Percentiles rank a stretch among this genome's conserved stretches.
phyloP scores from a whole-genome alignment of 2,113 vertebrate species.

The Willisornis vidua region DNA sequence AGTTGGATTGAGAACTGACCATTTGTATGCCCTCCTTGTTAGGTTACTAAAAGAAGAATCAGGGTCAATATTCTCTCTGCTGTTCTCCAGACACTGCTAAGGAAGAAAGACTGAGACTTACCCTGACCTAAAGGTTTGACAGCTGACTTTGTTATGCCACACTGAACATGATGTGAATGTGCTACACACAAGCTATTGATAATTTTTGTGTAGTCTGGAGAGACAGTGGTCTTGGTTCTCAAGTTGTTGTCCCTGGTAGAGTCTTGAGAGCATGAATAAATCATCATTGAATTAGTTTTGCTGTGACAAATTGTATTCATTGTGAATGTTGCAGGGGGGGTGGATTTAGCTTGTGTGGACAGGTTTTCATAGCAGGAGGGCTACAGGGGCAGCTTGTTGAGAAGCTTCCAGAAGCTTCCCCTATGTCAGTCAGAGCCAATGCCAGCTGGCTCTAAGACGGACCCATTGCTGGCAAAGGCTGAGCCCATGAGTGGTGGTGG shows the following conservation, averaged over 20 bases:
- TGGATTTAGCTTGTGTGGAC: not conserved
- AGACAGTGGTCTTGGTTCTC: not conserved
- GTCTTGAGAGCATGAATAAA: conserved; percentile 24
- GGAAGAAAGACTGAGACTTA: not conserved
- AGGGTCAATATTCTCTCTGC: not conserved
- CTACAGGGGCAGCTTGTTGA: not conserved
- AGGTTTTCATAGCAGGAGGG: accelerated
- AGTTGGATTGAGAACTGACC: not conserved
- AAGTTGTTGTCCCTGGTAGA: not conserved
- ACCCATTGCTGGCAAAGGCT: not conserved
- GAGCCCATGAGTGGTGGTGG: accelerated
- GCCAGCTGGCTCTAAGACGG: not conserved
- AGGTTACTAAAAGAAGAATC: not conserved
- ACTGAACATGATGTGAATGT: conserved; percentile 25
- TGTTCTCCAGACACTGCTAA: not conserved
- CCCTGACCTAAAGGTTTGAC: not conserved
- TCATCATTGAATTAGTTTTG: not conserved
- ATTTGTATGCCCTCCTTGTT: not conserved
- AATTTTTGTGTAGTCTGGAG: not conserved
- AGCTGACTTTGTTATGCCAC: conserved; percentile 15
- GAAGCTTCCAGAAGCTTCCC: not conserved
- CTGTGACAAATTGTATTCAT: not conserved
- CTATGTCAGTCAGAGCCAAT: not conserved
- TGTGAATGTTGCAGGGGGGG: not conserved
- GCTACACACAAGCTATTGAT: conserved; percentile 21